phyloP scores from a whole-genome alignment of 2,888 invertebrate species.

The Pyrocoelia pectoralis region DNA sequence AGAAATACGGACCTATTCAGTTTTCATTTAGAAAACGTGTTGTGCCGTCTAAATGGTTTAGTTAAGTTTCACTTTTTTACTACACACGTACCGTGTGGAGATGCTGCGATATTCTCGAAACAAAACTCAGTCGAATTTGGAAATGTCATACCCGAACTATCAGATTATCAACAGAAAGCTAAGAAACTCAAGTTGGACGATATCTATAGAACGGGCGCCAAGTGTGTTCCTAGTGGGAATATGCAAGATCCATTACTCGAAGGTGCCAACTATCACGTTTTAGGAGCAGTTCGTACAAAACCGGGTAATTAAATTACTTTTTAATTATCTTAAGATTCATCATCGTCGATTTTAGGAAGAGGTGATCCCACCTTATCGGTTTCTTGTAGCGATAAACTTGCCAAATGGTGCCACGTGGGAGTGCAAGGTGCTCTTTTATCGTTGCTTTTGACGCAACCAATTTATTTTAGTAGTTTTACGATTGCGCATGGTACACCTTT shows the following conservation, averaged over 20 bases:
- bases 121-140: constrained; percentile 50
- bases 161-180: background rate
- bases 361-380: constrained; percentile 89
- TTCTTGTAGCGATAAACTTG: constrained; percentile 94
- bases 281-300: constrained; percentile 82
- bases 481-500: constrained; percentile 75
- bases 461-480: constrained; percentile 75
- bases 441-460: constrained; percentile 69
- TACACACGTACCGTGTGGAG: constrained; percentile 92
- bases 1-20: constrained; percentile 39
- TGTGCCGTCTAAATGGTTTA: constrained; percentile 57
- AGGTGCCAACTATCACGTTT: constrained; percentile 71
- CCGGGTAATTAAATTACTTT: constrained; percentile 76
- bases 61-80: constrained; percentile 84
- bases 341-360: constrained; percentile 61
- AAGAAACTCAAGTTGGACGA: constrained; percentile 45
- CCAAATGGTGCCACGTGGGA: constrained; percentile 87
- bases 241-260: constrained; percentile 67
- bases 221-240: constrained; percentile 68
- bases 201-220: constrained; percentile 88
- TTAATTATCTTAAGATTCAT: background rate
- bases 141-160: constrained; percentile 25
- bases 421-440: constrained; percentile 84
- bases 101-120: constrained; percentile 85
- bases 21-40: constrained; percentile 24